Evolutionary conservation across 2,113 vertebrate species (phyloP).

Genomic region (Larimichthys polyactis): DNA sequence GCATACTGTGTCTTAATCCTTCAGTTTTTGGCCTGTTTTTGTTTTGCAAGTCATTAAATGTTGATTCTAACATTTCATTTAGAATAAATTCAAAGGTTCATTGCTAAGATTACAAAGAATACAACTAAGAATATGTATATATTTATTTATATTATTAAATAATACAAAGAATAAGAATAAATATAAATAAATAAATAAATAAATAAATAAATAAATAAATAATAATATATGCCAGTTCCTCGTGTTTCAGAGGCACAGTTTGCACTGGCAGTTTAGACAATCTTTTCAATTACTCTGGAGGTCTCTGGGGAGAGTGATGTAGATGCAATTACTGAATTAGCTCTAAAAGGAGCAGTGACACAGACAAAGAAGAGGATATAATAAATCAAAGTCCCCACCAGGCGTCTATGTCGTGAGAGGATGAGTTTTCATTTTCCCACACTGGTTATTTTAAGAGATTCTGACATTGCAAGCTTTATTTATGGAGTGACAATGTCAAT

Average conservation of each 20-base stretch:
- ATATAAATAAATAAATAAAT: no score
- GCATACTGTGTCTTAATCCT: background rate
- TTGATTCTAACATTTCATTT: background rate
- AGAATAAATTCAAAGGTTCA: background rate
- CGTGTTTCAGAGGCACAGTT: conserved; percentile 38
- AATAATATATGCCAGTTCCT: conserved; percentile 4
- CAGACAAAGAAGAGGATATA: conserved; percentile 29
- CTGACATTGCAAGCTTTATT: background rate
- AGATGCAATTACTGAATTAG: conserved; percentile 76
- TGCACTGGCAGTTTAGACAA: conserved; percentile 56
- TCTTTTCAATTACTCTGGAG: conserved; percentile 77
- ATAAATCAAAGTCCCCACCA: conserved; percentile 52
- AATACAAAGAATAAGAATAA: conserved; percentile 8
- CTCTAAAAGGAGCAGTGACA: conserved; percentile 59
- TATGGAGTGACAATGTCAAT: background rate
- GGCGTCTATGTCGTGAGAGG: conserved; percentile 4
- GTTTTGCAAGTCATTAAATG: background rate
- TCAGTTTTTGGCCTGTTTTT: background rate
- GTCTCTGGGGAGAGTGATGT: conserved; percentile 56
- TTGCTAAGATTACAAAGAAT: background rate
- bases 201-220: no score
- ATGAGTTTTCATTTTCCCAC: conserved; percentile 4
- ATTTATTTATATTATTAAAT: background rate
- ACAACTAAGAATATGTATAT: conserved; percentile 1
- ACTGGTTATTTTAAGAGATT: background rate